Conservation (phyloP, 2,888 invertebrate species). For the Aphodius granarius region DNA sequence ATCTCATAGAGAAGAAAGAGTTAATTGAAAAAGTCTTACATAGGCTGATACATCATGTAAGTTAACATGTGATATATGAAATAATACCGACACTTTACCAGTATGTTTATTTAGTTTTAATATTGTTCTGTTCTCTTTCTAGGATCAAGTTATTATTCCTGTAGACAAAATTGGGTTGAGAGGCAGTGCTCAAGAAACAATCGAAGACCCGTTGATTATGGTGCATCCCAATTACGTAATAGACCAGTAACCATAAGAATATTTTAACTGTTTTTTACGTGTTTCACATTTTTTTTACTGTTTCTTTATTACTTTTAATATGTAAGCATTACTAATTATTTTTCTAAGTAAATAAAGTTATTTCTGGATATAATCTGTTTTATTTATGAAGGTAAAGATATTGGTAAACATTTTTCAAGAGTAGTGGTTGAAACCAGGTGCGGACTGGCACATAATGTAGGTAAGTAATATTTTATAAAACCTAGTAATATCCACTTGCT, state of each 20-base stretch:
- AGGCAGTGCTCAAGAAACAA: constrained; percentile 58
- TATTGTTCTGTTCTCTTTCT: constrained; percentile 13
- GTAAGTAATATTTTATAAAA: too few relatives aligned
- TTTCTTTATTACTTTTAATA: too few relatives aligned
- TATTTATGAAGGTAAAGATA: too few relatives aligned
- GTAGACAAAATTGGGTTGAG: constrained; percentile 60
- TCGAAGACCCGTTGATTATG: constrained; percentile 84
- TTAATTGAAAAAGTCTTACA: constrained; percentile 94
- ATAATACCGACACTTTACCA: background rate
- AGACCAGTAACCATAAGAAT: constrained; percentile 60
- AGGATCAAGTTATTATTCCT: constrained; percentile 86
- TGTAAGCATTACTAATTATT: too few relatives aligned
- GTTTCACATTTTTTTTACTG: too few relatives aligned
- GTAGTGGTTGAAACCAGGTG: too few relatives aligned
- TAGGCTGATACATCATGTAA: constrained; percentile 81
- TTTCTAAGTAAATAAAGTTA: too few relatives aligned
- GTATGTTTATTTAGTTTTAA: background rate
- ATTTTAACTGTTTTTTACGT: constrained; percentile 12
- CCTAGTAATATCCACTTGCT: too few relatives aligned
- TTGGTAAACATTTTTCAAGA: too few relatives aligned
- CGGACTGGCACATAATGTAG: too few relatives aligned
- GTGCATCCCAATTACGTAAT: constrained; percentile 96
- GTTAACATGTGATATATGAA: constrained; percentile 46
- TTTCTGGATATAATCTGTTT: too few relatives aligned
- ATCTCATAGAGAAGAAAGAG: constrained; percentile 83